Conservation (phyloP, 2,113 vertebrate genomes). For the Trematomus loennbergii region DNA sequence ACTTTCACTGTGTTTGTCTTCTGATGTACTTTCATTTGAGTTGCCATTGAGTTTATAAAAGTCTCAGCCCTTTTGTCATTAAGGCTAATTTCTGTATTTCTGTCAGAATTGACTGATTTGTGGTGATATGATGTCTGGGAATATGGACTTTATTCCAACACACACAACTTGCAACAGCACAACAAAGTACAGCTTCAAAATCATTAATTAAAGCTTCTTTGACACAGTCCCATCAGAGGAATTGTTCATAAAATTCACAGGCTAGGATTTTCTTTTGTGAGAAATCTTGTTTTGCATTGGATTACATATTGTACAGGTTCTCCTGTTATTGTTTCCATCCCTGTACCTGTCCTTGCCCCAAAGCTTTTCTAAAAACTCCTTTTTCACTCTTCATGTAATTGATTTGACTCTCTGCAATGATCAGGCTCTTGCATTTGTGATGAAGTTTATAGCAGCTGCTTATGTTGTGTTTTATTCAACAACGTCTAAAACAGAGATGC, state of each 20-base stretch:
- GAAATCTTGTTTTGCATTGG: not conserved
- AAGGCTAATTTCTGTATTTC: slow-evolving; percentile 17
- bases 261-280: not conserved
- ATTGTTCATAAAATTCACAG: not conserved
- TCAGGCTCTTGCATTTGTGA: not conserved
- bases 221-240: not conserved
- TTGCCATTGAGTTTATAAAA: not conserved
- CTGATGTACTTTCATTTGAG: slow-evolving; percentile 5
- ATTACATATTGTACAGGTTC: not conserved
- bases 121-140: not conserved
- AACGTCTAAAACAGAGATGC: not conserved
- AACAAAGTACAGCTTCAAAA: slow-evolving; percentile 2
- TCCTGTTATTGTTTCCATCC: not conserved
- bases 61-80: slow-evolving; percentile 25
- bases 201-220: not conserved
- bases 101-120: slow-evolving; percentile 9
- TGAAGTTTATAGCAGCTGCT: not conserved
- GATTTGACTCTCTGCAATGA: not conserved
- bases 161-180: slow-evolving; percentile 22
- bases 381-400: not conserved
- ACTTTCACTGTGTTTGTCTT: slow-evolving; percentile 11
- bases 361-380: not conserved
- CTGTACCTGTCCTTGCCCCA: not conserved
- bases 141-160: not conserved
- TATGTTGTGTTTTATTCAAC: not conserved